Percentiles rank a stretch among this genome's conserved stretches.
Evolutionary conservation across 2,888 invertebrate species (phyloP).

Genomic region (Adineta ricciae): DNA sequence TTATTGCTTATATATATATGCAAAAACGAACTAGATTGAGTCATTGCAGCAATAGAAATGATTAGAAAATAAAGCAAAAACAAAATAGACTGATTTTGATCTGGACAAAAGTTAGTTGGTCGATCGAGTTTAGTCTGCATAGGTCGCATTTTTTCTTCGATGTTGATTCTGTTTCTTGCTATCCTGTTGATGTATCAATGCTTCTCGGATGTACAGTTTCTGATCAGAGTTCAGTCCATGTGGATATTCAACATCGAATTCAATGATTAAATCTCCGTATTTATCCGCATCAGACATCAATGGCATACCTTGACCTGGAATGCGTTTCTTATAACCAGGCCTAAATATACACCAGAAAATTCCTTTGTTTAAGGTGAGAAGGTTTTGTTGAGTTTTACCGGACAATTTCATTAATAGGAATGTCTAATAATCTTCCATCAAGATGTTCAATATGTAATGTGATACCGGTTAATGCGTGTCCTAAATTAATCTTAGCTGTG

Average conservation of each 20-base stretch:
- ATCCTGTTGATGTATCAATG: constrained; percentile 36
- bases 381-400: constrained; percentile 40
- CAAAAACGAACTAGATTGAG: too few species aligned
- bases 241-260: constrained; percentile 50
- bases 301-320: constrained; percentile 51
- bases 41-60: too few species aligned
- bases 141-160: too few species aligned
- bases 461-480: constrained; percentile 46
- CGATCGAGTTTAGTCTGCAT: too few species aligned
- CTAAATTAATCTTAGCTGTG: constrained; percentile 46
- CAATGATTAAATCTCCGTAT: constrained; percentile 49
- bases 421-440: constrained; percentile 51
- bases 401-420: constrained; percentile 50
- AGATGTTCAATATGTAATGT: constrained; percentile 48
- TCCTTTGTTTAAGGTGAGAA: too few species aligned
- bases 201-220: constrained; percentile 44
- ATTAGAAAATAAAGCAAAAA: too few species aligned
- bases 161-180: not conserved
- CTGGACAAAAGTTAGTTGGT: too few species aligned
- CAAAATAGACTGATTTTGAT: too few species aligned
- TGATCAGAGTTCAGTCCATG: constrained; percentile 43
- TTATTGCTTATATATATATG: too few species aligned
- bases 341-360: too few species aligned
- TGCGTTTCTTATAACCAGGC: constrained; percentile 47
- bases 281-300: constrained; percentile 41